Conservation (phyloP, 2,888 invertebrate species). For the Chymomyza procnemis region DNA sequence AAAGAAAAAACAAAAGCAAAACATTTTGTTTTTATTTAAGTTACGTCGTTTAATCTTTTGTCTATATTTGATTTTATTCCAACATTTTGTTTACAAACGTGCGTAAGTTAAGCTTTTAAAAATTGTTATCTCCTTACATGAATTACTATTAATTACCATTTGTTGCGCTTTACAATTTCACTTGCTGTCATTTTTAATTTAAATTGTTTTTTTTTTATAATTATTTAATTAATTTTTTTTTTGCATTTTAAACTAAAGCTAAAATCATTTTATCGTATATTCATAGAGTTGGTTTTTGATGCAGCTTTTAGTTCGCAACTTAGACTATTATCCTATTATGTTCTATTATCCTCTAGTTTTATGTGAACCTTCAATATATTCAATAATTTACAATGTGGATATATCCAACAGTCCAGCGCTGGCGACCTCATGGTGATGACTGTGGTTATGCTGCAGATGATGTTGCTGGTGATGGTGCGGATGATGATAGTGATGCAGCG, state of each 20-base stretch:
- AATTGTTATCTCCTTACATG: slow-evolving; percentile 5
- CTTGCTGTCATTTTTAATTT: too few species aligned
- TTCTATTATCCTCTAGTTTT: not conserved
- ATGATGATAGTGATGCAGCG: slow-evolving; percentile 47
- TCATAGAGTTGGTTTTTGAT: slow-evolving; percentile 7
- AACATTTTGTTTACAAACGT: slow-evolving; percentile 61
- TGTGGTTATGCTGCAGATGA: slow-evolving; percentile 42
- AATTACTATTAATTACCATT: slow-evolving; percentile 2
- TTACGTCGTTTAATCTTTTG: not conserved
- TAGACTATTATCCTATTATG: slow-evolving; percentile 4
- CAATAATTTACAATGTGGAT: slow-evolving; percentile 78
- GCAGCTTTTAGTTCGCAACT: not conserved
- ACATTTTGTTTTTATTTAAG: not conserved
- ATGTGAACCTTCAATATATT: slow-evolving; percentile 46
- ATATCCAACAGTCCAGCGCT: slow-evolving; percentile 77
- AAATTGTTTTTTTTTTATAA: slow-evolving; percentile 40
- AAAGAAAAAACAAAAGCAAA: too few species aligned
- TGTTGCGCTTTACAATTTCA: not conserved
- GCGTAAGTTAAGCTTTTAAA: slow-evolving; percentile 62
- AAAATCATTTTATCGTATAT: slow-evolving; percentile 49
- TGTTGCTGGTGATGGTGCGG: slow-evolving; percentile 53
- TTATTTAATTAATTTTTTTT: slow-evolving; percentile 32
- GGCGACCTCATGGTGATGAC: slow-evolving; percentile 50
- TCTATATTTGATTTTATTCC: slow-evolving; percentile 30
- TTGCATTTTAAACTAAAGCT: slow-evolving; percentile 64